A percentile compares a stretch with the other conserved stretches of the same genome.
Conservation (phyloP, 2,888 invertebrate genomes). For the Temnothorax ravouxi region DNA sequence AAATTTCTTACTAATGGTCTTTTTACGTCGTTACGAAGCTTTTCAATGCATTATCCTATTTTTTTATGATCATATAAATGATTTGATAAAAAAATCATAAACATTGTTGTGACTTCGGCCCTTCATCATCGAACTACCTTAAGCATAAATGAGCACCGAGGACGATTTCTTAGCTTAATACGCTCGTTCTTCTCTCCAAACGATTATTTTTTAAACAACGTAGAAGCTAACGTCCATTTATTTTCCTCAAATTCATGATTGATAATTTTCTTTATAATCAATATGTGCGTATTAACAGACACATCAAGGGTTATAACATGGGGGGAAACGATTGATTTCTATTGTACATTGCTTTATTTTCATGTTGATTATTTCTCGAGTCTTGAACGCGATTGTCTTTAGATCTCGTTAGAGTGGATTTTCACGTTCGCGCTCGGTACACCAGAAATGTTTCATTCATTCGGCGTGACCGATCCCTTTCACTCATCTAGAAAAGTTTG, state of each 20-base stretch:
- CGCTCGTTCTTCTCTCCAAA: not conserved
- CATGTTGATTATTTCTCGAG: not conserved
- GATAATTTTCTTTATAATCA: not conserved
- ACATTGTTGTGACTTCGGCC: no score
- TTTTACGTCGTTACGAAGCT: no score
- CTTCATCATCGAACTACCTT: no score
- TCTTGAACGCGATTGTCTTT: not conserved
- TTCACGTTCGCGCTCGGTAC: slow-evolving; percentile 25
- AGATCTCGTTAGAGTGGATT: slow-evolving; percentile 6
- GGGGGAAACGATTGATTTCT: not conserved
- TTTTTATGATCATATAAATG: no score
- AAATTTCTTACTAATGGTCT: no score
- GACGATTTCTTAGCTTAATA: slow-evolving; percentile 9
- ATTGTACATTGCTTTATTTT: not conserved
- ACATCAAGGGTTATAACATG: not conserved
- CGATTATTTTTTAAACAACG: not conserved
- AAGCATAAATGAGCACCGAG: not conserved
- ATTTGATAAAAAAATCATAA: no score
- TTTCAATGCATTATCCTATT: no score
- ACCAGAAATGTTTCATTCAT: slow-evolving; percentile 45
- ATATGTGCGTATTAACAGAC: not conserved
- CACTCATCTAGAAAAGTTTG: slow-evolving; percentile 63
- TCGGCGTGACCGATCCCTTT: slow-evolving; percentile 14
- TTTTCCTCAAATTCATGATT: not conserved
- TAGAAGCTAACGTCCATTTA: not conserved